Percentiles rank a stretch among this genome's conserved stretches.
phyloP scores from a whole-genome alignment of 1,140 invertebrate species.

The Papilio polytes region DNA sequence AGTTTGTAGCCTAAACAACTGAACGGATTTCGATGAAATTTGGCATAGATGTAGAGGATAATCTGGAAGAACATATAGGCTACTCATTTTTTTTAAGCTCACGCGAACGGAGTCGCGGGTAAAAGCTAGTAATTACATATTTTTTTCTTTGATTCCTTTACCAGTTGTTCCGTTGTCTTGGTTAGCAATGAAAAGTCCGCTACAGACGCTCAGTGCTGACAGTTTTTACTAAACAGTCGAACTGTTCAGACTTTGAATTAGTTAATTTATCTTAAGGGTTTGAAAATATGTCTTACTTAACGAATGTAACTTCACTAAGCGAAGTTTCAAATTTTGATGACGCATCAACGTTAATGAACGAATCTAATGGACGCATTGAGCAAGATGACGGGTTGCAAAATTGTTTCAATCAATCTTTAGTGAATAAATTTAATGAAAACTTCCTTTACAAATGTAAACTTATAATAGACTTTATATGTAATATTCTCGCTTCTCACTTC shows the following conservation, averaged over 20 bases:
- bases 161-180: too few species aligned
- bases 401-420: background rate
- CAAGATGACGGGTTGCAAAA: background rate
- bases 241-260: too few species aligned
- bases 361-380: conserved; percentile 2
- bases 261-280: too few species aligned
- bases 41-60: too few species aligned
- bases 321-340: background rate
- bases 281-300: background rate
- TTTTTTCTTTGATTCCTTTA: background rate
- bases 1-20: too few species aligned
- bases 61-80: too few species aligned
- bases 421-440: background rate
- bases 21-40: too few species aligned
- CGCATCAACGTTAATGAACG: background rate
- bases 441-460: background rate
- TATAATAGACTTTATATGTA: background rate
- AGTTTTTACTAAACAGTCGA: too few species aligned
- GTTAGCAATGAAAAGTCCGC: too few species aligned
- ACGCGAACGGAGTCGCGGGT: too few species aligned
- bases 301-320: background rate
- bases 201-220: too few species aligned
- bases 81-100: too few species aligned
- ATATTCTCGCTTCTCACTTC: background rate
- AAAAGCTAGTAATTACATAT: background rate